phyloP scores from a whole-genome alignment of 2,797 vertebrate genomes.

The Amniataba percoides region DNA sequence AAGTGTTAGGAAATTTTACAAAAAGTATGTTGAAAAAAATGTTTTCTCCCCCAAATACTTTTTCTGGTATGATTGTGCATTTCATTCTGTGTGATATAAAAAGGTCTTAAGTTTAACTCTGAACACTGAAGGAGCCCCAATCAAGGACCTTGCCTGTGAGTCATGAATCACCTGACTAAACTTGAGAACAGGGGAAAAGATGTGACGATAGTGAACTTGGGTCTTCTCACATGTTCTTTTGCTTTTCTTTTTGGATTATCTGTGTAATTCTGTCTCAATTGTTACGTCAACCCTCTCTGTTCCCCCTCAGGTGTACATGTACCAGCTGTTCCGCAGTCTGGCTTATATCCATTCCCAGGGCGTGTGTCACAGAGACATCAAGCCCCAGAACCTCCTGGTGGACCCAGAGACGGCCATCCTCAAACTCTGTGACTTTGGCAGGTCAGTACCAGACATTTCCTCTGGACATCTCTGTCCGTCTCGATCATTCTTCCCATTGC shows the following conservation, averaged over 20 bases:
- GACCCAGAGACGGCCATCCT: constrained; percentile 95
- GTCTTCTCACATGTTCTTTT: constrained; percentile 28
- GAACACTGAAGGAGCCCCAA: not conserved
- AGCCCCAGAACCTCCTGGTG: constrained; percentile 96
- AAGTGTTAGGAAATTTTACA: not conserved
- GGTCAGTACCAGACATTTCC: constrained; percentile 80
- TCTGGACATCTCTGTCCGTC: constrained; percentile 15
- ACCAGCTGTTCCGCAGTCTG: constrained; percentile 95
- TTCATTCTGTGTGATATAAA: not conserved
- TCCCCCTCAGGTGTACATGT: constrained; percentile 90
- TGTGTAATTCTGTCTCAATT: constrained; percentile 6
- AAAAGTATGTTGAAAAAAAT: too few species aligned
- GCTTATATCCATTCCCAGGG: constrained; percentile 98
- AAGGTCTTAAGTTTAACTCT: constrained; percentile 3
- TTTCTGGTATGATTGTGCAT: too few species aligned
- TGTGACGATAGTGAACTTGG: not conserved
- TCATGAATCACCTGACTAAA: constrained; percentile 11
- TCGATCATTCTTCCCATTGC: constrained; percentile 18
- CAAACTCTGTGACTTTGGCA: constrained; percentile 96
- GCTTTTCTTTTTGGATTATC: constrained; percentile 14
- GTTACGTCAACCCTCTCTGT: constrained; percentile 13
- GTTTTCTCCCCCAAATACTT: too few species aligned
- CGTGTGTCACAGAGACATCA: constrained; percentile 96
- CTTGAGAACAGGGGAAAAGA: not conserved
- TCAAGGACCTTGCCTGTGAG: not conserved